Evolutionary conservation across 2,797 vertebrate genomes (phyloP), one percentile per base, ranked within the genome.

Genomic region (Alosa sapidissima): DNA sequence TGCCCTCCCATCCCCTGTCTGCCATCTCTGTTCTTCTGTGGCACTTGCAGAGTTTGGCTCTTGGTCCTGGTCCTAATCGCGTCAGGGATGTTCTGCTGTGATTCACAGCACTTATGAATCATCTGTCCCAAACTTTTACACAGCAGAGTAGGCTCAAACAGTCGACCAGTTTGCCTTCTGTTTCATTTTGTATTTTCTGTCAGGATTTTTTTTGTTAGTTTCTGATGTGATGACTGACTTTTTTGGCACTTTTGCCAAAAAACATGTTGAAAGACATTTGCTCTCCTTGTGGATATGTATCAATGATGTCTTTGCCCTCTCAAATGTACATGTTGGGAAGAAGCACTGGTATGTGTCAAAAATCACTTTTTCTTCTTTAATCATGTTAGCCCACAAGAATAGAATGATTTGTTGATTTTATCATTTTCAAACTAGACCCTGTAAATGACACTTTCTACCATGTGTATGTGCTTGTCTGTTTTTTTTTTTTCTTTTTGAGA

Each of bases 91-190:
- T 21, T 8, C 14, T 45, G 36, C 72, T 13, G 33, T 78, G 72
- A 47, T 5, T 78, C 41, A 47, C 36, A 47, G 41, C 72, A 78
- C 41, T 41, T 78, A 19, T 5, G 36, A 47, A 45, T 45, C 72
- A 78, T 41, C 14, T 41, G 14, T 8, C 68, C 68, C 68, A 41
- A 10, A 16, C 36, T 45, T 19, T 6, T 45, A 45, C 68, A 75
- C 14, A 78, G 72, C 36, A 78, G 58, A 62, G 72, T 45, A 78
- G 72, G 36, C 33, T 72, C 68, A 68, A 62, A 72, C 36, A 47
- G 14, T 78, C 41, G 41, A 78, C 72, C 72, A 78, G 72, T 78
- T 78, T 78, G 72, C 72, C 72, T 78, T 78, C 72, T 78, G 41
- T 78, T 62, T 47, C 16, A 19, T 78, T 47, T 78, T 78, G 6